phyloP scores from a whole-genome alignment of 2,888 invertebrate species.

The Torymus aiolomorphi region DNA sequence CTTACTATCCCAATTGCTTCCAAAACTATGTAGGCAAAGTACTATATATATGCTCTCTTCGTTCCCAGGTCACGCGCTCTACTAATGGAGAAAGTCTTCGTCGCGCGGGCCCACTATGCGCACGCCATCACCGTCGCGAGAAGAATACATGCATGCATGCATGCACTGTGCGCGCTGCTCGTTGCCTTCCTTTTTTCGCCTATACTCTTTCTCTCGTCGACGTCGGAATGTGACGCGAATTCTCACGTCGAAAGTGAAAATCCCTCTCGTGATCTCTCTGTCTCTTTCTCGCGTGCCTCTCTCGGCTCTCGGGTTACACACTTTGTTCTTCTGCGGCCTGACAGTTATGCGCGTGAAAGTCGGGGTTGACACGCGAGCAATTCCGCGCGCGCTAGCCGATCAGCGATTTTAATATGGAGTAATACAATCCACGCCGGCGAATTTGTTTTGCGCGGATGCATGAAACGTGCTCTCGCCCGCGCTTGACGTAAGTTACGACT shows the following conservation, averaged over 20 bases:
- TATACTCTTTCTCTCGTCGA: no score
- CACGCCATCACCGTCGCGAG: no score
- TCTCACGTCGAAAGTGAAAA: constrained; percentile 44
- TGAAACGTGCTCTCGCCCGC: neutral
- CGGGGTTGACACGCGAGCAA: constrained; percentile 19
- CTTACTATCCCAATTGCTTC: no score
- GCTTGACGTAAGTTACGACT: no score
- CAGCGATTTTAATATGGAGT: constrained; percentile 14
- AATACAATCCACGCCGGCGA: neutral
- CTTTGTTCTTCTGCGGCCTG: constrained; percentile 17
- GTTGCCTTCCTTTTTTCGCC: no score
- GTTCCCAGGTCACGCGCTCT: neutral
- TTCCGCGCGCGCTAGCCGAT: neutral
- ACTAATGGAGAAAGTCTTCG: neutral
- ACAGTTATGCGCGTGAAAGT: constrained; percentile 44
- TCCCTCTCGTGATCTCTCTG: constrained; percentile 29
- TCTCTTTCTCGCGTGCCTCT: no score
- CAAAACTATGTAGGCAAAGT: no score
- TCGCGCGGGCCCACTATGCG: no score
- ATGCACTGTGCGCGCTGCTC: no score
- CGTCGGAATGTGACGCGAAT: constrained; percentile 19
- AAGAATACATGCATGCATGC: no score
- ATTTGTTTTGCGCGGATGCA: neutral
- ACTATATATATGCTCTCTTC: no score
- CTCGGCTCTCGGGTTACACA: constrained; percentile 26